phyloP scores from a whole-genome alignment of 2,113 vertebrate species.

The Hemicordylus capensis region DNA sequence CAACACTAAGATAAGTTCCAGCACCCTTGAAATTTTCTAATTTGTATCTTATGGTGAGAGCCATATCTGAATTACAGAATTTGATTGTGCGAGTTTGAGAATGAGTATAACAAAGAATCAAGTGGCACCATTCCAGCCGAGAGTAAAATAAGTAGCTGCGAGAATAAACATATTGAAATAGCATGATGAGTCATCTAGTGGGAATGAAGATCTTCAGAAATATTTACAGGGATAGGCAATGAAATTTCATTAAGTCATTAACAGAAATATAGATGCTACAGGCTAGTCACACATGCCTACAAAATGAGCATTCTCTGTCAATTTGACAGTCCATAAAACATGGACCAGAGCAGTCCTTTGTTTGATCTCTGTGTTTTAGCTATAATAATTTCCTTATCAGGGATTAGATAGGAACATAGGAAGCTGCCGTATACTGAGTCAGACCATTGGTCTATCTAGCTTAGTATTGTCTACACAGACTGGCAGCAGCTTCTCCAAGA shows the following conservation, averaged over 20 bases:
- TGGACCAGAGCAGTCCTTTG: background rate
- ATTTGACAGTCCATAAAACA: background rate
- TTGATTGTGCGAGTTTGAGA: background rate
- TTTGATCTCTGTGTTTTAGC: too few species aligned
- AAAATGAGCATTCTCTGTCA: background rate
- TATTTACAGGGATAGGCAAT: background rate
- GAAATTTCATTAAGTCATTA: background rate
- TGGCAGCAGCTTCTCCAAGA: too few species aligned
- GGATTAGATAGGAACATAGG: too few species aligned
- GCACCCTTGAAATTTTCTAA: background rate
- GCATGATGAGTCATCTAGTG: slow-evolving; percentile 12
- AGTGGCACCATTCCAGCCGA: background rate
- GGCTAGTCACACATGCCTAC: background rate
- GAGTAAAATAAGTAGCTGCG: slow-evolving; percentile 18
- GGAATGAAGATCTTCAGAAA: slow-evolving; percentile 14
- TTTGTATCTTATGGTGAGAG: background rate
- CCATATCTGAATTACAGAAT: background rate
- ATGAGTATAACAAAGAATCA: slow-evolving; percentile 8
- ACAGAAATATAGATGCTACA: background rate
- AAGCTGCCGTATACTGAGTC: too few species aligned
- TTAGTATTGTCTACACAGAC: too few species aligned
- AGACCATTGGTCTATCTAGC: too few species aligned
- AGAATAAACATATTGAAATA: slow-evolving; percentile 30
- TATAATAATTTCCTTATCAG: too few species aligned
- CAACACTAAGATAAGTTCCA: too few species aligned